Base-by-base conservation (phyloP, 1,140 invertebrate species). In the Antheraea pernyi region DNA sequence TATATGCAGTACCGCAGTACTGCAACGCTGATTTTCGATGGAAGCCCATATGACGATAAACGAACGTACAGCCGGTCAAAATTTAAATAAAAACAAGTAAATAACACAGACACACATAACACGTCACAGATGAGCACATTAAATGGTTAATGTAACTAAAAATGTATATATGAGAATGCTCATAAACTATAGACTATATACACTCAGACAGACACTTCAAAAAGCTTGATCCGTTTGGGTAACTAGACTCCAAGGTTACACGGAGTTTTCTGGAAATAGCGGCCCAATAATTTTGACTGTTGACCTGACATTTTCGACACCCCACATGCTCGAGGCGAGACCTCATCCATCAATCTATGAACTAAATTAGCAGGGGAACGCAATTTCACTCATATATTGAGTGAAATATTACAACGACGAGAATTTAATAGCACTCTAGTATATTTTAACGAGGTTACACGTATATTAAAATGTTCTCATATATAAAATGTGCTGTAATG, bases 251-350 rank as follows among this genome's bases (percentile, higher is more conserved):
- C 60, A 36, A 61, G 60, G 60, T 61, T 19, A n/a, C 9, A 61
- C 19, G 7, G 10, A 61, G 60, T 36, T 30, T 42, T 36, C 19
- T 19, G 19, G 19, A 53, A 63, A 65, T 65, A 30, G 64, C 64
- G 64, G 8, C 64, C 64, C 48, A 65, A 46, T 65, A 65, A 65
- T 65, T 65, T 65, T 42, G 37, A 65, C 64, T 65, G 16, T 18
- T 65, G 64, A 65, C 64, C 64, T 65, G 64, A 65, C 64, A 65
- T 65, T 65, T 65, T 65, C 64, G 42, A 65, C 64, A 65, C 64
- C 64, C 64, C 39, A 65, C 64, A 65, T 63, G 11, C 22, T 63
- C 30, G 30, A 63, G 18, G 64, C 64, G 64, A 65, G 39, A 65
- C 46, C 64, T 65, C 64, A 65, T 65, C 42, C 64, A 65, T 65